A percentile compares a stretch with the other conserved stretches of the same genome.
These are phyloP conservation scores for Dinomys branickii DNA, from an alignment of 2,113 vertebrate genomes.

Conservation along the genomic window DNA sequence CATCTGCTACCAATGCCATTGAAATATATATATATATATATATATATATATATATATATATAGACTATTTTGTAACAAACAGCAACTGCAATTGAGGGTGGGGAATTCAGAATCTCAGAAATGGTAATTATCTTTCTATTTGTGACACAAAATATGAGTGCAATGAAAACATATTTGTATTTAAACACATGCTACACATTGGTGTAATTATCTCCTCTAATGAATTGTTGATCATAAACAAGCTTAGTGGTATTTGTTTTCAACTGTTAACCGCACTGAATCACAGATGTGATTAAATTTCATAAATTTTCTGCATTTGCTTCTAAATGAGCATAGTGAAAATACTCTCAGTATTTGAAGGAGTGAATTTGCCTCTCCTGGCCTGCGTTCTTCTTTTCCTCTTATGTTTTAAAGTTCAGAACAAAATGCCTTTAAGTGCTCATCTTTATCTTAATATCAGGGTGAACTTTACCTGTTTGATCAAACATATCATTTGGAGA, in stretches of 20 bases:
- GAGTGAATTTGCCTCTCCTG: not conserved
- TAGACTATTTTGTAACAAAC: constrained; percentile 65
- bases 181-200: not conserved
- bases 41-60: too few relatives aligned
- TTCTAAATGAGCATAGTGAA: not conserved
- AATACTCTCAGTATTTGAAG: not conserved
- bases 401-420: not conserved
- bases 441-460: not conserved
- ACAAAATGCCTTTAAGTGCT: not conserved
- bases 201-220: constrained; percentile 24
- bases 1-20: constrained; percentile 49
- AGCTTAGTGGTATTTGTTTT: not conserved
- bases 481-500: not conserved
- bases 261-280: not conserved
- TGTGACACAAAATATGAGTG: not conserved
- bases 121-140: constrained; percentile 70
- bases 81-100: constrained; percentile 62
- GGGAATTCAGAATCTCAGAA: constrained; percentile 65
- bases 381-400: not conserved
- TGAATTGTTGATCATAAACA: not conserved
- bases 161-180: constrained; percentile 13
- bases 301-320: not conserved
- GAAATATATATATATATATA: not conserved
- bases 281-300: constrained; percentile 1
- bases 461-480: not conserved